These are phyloP conservation scores for Rhadina sibilatrix DNA, from an alignment of 2,113 vertebrate species.

Conservation along the genomic window DNA sequence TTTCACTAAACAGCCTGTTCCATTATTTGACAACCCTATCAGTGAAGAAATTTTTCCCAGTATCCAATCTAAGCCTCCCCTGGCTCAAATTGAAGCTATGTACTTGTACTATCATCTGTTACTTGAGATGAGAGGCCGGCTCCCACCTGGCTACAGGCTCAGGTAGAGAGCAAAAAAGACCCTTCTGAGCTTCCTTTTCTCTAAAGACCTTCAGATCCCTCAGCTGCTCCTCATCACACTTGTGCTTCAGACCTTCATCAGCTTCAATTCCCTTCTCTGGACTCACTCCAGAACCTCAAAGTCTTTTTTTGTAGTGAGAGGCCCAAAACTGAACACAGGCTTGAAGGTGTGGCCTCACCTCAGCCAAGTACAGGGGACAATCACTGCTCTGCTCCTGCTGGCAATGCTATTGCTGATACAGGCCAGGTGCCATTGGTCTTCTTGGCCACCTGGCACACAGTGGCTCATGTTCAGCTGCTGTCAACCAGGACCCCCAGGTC, in stretches of 20 bases:
- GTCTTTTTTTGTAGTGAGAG: too few relatives aligned
- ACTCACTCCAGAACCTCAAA: neutral
- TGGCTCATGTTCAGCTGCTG: neutral
- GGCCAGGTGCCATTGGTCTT: neutral
- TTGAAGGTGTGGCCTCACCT: neutral
- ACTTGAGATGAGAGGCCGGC: neutral
- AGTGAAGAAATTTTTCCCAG: neutral
- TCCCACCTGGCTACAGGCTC: neutral
- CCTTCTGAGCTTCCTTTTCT: neutral
- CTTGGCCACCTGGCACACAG: neutral
- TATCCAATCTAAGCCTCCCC: neutral
- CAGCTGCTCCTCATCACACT: neutral
- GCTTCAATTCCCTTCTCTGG: neutral
- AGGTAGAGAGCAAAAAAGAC: neutral
- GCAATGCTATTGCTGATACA: neutral
- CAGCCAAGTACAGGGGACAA: accelerated
- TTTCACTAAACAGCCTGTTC: neutral
- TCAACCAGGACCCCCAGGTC: accelerated
- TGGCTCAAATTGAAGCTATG: neutral
- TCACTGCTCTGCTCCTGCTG: neutral
- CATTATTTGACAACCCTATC: neutral
- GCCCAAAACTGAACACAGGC: neutral
- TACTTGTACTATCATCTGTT: neutral
- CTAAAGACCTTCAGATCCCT: neutral
- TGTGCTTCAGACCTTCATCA: neutral